Percentiles rank a stretch among this genome's conserved stretches.
Conservation (phyloP, 2,797 vertebrate genomes). For the Eospalax fontanierii region DNA sequence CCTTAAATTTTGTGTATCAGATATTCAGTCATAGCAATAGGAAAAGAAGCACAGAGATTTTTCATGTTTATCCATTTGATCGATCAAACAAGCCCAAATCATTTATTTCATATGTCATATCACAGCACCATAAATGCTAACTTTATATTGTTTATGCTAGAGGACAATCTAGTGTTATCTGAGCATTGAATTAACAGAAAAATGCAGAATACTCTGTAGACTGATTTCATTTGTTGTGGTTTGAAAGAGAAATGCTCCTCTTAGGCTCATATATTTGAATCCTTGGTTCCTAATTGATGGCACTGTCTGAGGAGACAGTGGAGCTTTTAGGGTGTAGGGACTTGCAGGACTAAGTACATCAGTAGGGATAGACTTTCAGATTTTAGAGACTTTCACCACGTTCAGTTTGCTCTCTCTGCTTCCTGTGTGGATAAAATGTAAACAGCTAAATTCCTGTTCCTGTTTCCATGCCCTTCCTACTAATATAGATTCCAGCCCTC, state of each 20-base stretch:
- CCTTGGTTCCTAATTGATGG: too few relatives aligned
- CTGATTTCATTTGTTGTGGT: neutral
- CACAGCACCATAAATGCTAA: neutral
- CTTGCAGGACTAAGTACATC: too few relatives aligned
- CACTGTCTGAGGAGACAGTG: too few relatives aligned
- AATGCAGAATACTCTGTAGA: conserved; percentile 7
- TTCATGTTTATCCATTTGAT: neutral
- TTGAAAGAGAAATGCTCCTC: too few relatives aligned
- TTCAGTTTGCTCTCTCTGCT: too few relatives aligned
- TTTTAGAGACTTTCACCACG: too few relatives aligned
- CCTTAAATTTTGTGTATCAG: neutral
- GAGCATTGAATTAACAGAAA: neutral
- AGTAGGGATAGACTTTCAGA: neutral
- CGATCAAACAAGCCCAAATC: neutral
- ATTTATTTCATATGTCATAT: neutral
- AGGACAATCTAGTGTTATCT: neutral
- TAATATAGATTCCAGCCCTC: too few relatives aligned
- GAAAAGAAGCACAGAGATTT: neutral
- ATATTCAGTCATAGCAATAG: neutral
- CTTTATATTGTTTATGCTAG: neutral
- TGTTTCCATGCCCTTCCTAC: too few relatives aligned
- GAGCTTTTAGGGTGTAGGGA: too few relatives aligned
- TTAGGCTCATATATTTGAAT: too few relatives aligned
- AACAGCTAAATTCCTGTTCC: too few relatives aligned
- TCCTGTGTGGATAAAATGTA: too few relatives aligned